phyloP scores from a whole-genome alignment of 2,888 invertebrate species.

The Drosophila peninsularis region DNA sequence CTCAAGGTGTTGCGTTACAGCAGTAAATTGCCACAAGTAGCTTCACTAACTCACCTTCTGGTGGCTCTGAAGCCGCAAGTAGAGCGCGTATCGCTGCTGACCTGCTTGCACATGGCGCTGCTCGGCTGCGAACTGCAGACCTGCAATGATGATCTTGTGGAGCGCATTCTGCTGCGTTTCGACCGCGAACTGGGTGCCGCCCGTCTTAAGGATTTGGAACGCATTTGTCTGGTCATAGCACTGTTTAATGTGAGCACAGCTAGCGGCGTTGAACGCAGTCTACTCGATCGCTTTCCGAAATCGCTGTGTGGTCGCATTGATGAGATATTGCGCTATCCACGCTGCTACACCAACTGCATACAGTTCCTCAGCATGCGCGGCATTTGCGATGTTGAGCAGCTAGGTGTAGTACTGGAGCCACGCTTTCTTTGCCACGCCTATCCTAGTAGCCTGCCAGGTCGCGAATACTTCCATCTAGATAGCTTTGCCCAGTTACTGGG shows the following conservation, averaged over 20 bases:
- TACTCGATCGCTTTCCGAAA: conserved; percentile 84
- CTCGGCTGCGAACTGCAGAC: conserved; percentile 86
- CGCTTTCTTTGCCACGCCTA: conserved; percentile 87
- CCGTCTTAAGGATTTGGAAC: conserved; percentile 91
- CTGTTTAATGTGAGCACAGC: conserved; percentile 87
- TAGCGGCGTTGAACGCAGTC: conserved; percentile 85
- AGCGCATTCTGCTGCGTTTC: conserved; percentile 86
- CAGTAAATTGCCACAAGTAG: conserved; percentile 84
- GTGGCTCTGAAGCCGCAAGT: conserved; percentile 86
- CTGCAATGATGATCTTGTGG: conserved; percentile 85
- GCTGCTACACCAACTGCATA: conserved; percentile 87
- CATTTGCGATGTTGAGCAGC: conserved; percentile 87
- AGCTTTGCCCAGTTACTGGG: conserved; percentile 84
- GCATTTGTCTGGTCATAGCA: conserved; percentile 87
- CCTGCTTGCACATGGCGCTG: conserved; percentile 88
- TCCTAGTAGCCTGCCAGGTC: conserved; percentile 85
- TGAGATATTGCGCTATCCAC: conserved; percentile 87
- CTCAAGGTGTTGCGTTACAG: conserved; percentile 87
- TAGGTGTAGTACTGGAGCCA: conserved; percentile 86
- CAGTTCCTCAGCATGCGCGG: conserved; percentile 87
- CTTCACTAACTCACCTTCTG: conserved; percentile 85
- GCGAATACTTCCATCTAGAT: conserved; percentile 88
- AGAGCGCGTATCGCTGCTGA: conserved; percentile 87
- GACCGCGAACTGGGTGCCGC: conserved; percentile 85
- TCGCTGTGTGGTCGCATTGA: conserved; percentile 86